These are phyloP conservation scores for Sturnus vulgaris DNA, from an alignment of 2,113 vertebrate species.

Conservation along the genomic window DNA sequence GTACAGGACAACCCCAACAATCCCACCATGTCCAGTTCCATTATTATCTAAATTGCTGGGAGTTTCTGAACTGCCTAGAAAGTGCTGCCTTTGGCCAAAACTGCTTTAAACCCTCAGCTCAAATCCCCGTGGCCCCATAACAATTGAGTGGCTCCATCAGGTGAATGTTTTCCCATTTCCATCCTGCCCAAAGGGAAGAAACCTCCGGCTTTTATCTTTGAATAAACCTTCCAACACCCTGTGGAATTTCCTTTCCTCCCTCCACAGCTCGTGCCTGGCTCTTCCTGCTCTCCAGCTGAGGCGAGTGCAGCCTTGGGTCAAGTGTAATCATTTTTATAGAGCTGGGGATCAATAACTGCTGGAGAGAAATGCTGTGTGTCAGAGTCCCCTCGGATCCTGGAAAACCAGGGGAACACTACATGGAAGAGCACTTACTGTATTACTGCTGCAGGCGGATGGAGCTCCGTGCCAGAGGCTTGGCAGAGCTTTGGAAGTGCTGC, in stretches of 20 bases:
- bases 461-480: not conserved
- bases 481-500: not conserved
- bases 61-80: not conserved
- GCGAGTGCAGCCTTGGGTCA: constrained; percentile 15
- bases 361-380: constrained; percentile 53
- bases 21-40: not conserved
- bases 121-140: not conserved
- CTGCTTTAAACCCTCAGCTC: not conserved
- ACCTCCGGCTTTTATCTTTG: not conserved
- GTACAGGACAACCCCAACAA: not conserved
- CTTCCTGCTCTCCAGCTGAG: not conserved
- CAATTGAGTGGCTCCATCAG: not conserved
- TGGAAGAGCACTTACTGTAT: constrained; percentile 49
- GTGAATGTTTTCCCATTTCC: not conserved
- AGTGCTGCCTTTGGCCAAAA: not conserved
- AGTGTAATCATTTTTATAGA: constrained; percentile 71
- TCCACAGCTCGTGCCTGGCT: rapidly evolving
- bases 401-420: not conserved
- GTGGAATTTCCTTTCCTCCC: not conserved
- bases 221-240: not conserved
- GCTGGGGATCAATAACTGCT: constrained; percentile 62
- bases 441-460: not conserved
- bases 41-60: not conserved
- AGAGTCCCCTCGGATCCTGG: not conserved
- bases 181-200: not conserved